A percentile compares a stretch with the other conserved stretches of the same genome.
Evolutionary conservation across 2,888 invertebrate species (phyloP).

Genomic region (Tupiocoris notatus): DNA sequence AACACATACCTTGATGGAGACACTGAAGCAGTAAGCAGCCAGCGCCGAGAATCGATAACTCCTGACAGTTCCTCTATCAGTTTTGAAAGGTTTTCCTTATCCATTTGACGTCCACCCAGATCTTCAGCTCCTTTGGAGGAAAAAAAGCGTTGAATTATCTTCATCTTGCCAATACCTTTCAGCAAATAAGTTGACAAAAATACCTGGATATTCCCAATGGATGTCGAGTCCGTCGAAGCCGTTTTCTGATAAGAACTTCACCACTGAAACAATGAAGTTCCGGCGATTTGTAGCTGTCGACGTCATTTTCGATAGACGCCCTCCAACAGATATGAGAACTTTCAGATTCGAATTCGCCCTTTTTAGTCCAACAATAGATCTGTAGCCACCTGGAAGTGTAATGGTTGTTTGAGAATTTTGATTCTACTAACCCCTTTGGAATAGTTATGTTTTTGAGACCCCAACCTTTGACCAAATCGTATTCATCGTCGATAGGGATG

Average conservation of each 20-base stretch:
- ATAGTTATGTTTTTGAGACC: neutral
- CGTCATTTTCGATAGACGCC: conserved; percentile 67
- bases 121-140: conserved; percentile 56
- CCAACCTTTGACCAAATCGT: conserved; percentile 70
- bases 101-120: conserved; percentile 55
- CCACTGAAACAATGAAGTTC: conserved; percentile 64
- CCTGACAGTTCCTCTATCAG: conserved; percentile 63
- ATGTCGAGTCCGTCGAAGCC: conserved; percentile 80
- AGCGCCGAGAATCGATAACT: conserved; percentile 61
- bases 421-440: neutral
- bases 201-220: conserved; percentile 73
- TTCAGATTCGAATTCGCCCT: conserved; percentile 65
- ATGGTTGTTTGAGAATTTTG: neutral
- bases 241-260: conserved; percentile 65
- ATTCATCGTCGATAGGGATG: conserved; percentile 66
- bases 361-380: conserved; percentile 68
- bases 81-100: conserved; percentile 60
- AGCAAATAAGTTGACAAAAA: no score
- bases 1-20: conserved; percentile 56
- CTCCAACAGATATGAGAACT: conserved; percentile 67
- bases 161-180: neutral
- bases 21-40: conserved; percentile 61
- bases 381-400: conserved; percentile 65
- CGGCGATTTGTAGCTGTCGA: conserved; percentile 59
- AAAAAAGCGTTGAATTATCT: neutral